These are phyloP conservation scores for Anthopleura xanthogrammica DNA, from an alignment of 92 coral and sea anemone genomes.

Conservation along the genomic window DNA sequence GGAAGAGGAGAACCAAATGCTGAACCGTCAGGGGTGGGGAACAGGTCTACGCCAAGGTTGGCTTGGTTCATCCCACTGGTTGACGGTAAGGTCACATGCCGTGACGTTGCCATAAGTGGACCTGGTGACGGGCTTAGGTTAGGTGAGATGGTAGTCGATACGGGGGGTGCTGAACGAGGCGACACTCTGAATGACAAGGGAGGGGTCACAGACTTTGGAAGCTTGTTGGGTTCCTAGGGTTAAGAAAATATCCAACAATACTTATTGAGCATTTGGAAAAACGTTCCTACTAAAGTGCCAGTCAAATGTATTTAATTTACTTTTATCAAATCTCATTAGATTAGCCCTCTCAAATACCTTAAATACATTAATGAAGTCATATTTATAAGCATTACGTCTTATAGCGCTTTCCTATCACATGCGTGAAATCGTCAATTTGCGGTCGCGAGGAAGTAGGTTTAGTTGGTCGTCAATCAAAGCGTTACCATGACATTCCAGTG, in stretches of 20 bases:
- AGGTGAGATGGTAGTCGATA: not conserved
- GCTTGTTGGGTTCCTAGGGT: constrained; percentile 51
- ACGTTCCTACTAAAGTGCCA: too few species aligned
- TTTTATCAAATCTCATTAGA: too few species aligned
- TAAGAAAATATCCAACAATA: not conserved
- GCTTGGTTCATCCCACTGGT: not conserved
- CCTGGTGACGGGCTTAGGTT: constrained; percentile 57
- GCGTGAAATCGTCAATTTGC: too few species aligned
- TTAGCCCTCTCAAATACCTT: too few species aligned
- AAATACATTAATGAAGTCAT: too few species aligned
- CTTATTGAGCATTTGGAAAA: too few species aligned
- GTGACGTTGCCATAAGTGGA: constrained; percentile 48
- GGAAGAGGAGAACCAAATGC: constrained; percentile 40
- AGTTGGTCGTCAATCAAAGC: too few species aligned
- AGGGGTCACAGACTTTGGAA: constrained; percentile 60
- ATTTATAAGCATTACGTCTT: too few species aligned
- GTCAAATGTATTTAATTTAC: too few species aligned
- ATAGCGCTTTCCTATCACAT: too few species aligned
- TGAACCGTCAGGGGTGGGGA: constrained; percentile 42
- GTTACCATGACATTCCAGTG: too few species aligned
- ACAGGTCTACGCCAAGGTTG: not conserved
- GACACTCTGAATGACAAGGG: constrained; percentile 66
- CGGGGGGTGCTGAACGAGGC: constrained; percentile 42
- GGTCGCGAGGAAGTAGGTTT: too few species aligned
- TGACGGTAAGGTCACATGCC: constrained; percentile 32